These are phyloP conservation scores for Dolichotis patagonum DNA, from an alignment of 2,113 vertebrate species.

Conservation along the genomic window DNA sequence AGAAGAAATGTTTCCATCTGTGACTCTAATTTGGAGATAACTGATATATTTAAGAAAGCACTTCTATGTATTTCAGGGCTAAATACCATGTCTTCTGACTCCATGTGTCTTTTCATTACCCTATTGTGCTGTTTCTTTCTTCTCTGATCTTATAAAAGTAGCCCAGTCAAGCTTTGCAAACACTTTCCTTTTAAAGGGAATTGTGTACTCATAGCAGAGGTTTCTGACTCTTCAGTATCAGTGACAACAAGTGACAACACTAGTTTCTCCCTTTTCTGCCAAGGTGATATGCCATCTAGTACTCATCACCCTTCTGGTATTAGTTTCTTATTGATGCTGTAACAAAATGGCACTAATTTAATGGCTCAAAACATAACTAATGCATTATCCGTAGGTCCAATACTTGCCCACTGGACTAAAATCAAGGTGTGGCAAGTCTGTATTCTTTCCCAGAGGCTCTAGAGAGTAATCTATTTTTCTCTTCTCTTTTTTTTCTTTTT, in stretches of 20 bases:
- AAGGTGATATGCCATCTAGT: background rate
- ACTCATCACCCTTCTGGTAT: background rate
- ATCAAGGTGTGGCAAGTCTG: background rate
- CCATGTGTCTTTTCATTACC: background rate
- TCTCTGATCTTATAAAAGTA: background rate
- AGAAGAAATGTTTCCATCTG: conserved; percentile 57
- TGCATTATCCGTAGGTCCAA: background rate
- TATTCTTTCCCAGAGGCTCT: background rate
- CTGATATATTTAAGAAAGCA: conserved; percentile 57
- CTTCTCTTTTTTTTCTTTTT: background rate
- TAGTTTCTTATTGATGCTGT: background rate
- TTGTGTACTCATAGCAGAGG: background rate
- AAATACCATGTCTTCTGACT: background rate
- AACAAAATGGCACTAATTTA: background rate
- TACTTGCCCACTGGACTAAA: background rate
- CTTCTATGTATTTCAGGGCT: conserved; percentile 5
- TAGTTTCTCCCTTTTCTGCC: background rate
- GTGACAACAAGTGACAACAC: background rate
- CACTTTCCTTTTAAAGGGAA: background rate
- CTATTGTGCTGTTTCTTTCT: background rate
- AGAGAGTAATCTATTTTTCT: background rate
- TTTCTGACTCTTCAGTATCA: background rate
- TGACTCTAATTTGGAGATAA: conserved; percentile 73
- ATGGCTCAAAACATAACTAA: background rate
- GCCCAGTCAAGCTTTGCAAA: background rate